phyloP scores from a whole-genome alignment of 1,140 invertebrate species.

The Pristionchus pacificus region DNA sequence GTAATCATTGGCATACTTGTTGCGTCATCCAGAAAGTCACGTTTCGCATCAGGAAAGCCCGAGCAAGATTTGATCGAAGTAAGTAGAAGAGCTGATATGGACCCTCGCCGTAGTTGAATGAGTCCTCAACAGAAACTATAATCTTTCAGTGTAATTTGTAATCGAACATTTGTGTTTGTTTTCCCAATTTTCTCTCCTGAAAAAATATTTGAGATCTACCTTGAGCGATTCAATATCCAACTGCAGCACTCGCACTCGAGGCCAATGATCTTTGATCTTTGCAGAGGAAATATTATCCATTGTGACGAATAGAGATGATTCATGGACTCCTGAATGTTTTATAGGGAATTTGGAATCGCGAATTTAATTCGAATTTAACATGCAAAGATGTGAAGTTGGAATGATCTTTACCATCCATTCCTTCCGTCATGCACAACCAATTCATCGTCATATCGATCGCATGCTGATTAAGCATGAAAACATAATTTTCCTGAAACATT shows the following conservation, averaged over 20 bases:
- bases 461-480: slow-evolving; percentile 31
- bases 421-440: slow-evolving; percentile 35
- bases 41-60: slow-evolving; percentile 22
- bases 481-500: slow-evolving; percentile 18
- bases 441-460: slow-evolving; percentile 37
- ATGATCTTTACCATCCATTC: slow-evolving; percentile 19
- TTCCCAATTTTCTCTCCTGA: neutral
- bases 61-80: slow-evolving; percentile 33
- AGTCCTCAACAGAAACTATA: slow-evolving; percentile 15
- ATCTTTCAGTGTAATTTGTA: no score
- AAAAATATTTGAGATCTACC: slow-evolving; percentile 8
- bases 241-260: slow-evolving; percentile 19
- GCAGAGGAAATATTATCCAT: slow-evolving; percentile 25
- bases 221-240: slow-evolving; percentile 29
- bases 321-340: slow-evolving; percentile 27
- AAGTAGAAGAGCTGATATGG: slow-evolving; percentile 37
- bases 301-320: slow-evolving; percentile 27
- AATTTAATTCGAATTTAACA: no score
- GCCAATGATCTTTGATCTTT: slow-evolving; percentile 19
- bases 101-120: slow-evolving; percentile 41
- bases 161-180: no score
- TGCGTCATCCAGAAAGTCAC: slow-evolving; percentile 40
- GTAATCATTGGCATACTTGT: slow-evolving; percentile 12
- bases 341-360: neutral
- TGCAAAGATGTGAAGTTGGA: no score